Evolutionary conservation across 92 coral and sea anemone species (phyloP).

Genomic region (Actinostola sp.): DNA sequence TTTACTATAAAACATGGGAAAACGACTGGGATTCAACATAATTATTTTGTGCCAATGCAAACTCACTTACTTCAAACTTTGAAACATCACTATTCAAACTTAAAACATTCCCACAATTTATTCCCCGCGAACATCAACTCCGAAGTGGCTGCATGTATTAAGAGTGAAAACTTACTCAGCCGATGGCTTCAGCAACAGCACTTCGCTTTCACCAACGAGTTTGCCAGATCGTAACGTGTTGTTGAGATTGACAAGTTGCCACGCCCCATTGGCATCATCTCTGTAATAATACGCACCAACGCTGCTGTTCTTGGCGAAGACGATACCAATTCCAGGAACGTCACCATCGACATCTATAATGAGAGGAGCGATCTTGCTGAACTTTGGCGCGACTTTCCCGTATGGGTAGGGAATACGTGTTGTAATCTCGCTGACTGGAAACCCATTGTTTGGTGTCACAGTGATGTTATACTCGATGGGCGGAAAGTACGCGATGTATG

Average conservation of each 20-base stretch:
- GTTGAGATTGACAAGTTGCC: slow-evolving; percentile 36
- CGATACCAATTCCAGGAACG: slow-evolving; percentile 54
- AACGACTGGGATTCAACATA: too few relatives aligned
- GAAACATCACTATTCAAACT: too few relatives aligned
- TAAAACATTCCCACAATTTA: too few relatives aligned
- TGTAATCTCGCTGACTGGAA: slow-evolving; percentile 49
- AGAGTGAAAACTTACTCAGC: slow-evolving; percentile 42
- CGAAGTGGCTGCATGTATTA: too few relatives aligned
- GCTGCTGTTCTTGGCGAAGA: slow-evolving; percentile 52
- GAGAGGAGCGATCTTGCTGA: slow-evolving; percentile 28
- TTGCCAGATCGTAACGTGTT: slow-evolving; percentile 30
- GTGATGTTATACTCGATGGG: slow-evolving; percentile 68
- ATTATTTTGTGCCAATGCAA: too few relatives aligned
- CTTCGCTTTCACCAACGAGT: slow-evolving; percentile 6
- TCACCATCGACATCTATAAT: slow-evolving; percentile 59
- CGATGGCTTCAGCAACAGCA: slow-evolving; percentile 34
- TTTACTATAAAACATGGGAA: too few relatives aligned
- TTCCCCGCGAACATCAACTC: too few relatives aligned
- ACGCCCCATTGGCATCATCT: background rate
- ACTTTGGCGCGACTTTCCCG: slow-evolving; percentile 24
- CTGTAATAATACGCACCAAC: slow-evolving; percentile 67
- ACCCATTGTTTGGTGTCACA: slow-evolving; percentile 50
- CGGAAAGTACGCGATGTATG: slow-evolving; percentile 33
- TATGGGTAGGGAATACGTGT: slow-evolving; percentile 45
- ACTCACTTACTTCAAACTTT: too few relatives aligned